Evolutionary conservation across 2,797 vertebrate species (phyloP), one percentile per base, ranked within the genome.

Genomic region (Gallirallus australis): DNA sequence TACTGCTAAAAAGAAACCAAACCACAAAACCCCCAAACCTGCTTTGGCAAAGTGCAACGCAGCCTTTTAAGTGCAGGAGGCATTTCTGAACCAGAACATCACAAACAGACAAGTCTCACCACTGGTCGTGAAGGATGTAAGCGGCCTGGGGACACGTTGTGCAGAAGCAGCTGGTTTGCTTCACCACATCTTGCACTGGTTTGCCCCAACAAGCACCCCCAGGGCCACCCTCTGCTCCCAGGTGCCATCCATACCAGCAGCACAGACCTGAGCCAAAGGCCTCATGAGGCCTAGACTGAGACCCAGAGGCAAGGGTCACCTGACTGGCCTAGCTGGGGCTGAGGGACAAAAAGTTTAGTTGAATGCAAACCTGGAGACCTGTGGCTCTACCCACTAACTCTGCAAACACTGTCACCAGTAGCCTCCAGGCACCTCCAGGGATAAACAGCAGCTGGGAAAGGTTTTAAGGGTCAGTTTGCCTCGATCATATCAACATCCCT

Each of bases 61-160:
- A 63, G 42, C 30, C 50, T 63, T 75, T 71, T 81, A 66, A 76
- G 65, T 56, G 39, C n/a, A 57, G n/a, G 17, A 57, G n/a, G 17
- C 57, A 47, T 70, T 68, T 78, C 66, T 77, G 45, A 53, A 61
- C 6, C 31, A 52, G 35, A 59, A 50, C 1, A 2, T 12, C 37
- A 6, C 40, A 65, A 23, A 6, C 7, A 35, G 48, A 15, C 15
- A 9, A 33, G 61, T 45, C 28, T 57, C 16, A 7, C 0, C 7
- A 7, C 0, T 7, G 19, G 8, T 20, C 37, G n/a, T 10, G 9
- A 30, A 54, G 70, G 27, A 82, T 31, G 12, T 15, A 19, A 28
- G 40, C 0, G 1, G 21, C 70, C 59, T 27, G 57, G 25, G 28
- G 15, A 10, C 21, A 7, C 0, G 2, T 31, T 27, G 7, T 9